Evolutionary conservation across 2,888 invertebrate species (phyloP).

Genomic region (Ectemnius continuus): DNA sequence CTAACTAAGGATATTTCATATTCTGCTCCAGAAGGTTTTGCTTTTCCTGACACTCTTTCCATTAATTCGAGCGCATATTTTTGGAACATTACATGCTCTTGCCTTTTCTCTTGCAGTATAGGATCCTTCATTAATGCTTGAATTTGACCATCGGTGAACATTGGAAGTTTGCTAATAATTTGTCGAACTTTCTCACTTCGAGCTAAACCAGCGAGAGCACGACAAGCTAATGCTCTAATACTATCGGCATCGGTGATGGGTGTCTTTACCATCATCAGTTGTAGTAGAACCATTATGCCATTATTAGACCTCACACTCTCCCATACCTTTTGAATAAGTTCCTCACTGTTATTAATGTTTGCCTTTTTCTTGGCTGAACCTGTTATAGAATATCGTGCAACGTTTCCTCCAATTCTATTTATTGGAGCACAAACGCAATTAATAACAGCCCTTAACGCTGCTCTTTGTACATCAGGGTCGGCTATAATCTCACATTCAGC

Average conservation of each 20-base stretch:
- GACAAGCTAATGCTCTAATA: conserved; percentile 94
- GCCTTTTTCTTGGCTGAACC: conserved; percentile 83
- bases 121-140: conserved; percentile 97
- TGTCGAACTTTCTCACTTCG: conserved; percentile 95
- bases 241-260: conserved; percentile 98
- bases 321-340: conserved; percentile 95
- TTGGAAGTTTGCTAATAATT: conserved; percentile 95
- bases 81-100: conserved; percentile 97
- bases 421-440: conserved; percentile 97
- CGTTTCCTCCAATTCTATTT: conserved; percentile 82
- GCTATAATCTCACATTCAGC: conserved; percentile 94
- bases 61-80: conserved; percentile 94
- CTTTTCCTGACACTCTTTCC: conserved; percentile 93
- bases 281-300: conserved; percentile 96
- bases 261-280: conserved; percentile 93
- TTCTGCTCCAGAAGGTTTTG: conserved; percentile 87
- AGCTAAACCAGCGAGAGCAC: conserved; percentile 94
- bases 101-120: conserved; percentile 96
- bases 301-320: conserved; percentile 95
- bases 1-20: conserved; percentile 92
- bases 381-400: conserved; percentile 78
- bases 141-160: conserved; percentile 95
- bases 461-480: conserved; percentile 94
- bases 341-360: conserved; percentile 85
- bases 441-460: conserved; percentile 93